Conservation (phyloP, 2,888 invertebrate genomes). For the Drosophila robusta region DNA sequence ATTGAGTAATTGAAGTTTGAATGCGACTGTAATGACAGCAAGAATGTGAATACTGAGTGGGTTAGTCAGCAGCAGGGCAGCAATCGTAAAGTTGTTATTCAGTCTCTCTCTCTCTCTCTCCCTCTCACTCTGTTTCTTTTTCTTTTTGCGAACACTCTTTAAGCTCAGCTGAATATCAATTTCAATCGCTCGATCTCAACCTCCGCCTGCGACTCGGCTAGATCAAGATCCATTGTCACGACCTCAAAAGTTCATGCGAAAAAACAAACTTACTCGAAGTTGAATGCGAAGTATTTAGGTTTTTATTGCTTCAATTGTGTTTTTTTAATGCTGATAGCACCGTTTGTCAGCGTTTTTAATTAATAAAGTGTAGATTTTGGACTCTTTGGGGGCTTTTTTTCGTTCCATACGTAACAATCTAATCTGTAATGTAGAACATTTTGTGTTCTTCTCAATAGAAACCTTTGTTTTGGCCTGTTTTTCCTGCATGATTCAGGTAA, state of each 20-base stretch:
- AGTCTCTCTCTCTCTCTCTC: background rate
- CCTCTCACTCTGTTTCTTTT: no score
- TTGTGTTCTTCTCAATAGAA: conserved; percentile 4
- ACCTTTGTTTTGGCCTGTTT: background rate
- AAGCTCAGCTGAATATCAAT: conserved; percentile 31
- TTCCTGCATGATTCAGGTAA: background rate
- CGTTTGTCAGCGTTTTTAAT: conserved; percentile 33
- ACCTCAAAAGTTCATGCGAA: conserved; percentile 64
- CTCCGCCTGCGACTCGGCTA: conserved; percentile 17
- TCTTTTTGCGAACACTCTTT: conserved; percentile 7
- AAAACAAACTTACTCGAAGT: conserved; percentile 23
- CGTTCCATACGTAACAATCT: conserved; percentile 24
- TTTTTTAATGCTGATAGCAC: conserved; percentile 17
- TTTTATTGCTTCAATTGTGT: conserved; percentile 13
- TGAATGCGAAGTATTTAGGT: conserved; percentile 20
- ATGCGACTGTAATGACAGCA: conserved; percentile 62
- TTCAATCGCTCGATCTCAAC: conserved; percentile 34
- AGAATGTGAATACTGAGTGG: conserved; percentile 58
- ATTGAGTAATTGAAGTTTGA: conserved; percentile 65
- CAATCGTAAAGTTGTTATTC: conserved; percentile 3
- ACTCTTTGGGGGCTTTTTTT: background rate
- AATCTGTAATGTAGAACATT: conserved; percentile 28
- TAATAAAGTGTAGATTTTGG: conserved; percentile 31
- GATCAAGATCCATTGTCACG: conserved; percentile 73
- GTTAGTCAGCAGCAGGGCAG: conserved; percentile 51